These are phyloP conservation scores for Spisula subtruncata DNA, from an alignment of 2,888 invertebrate genomes.

Conservation along the genomic window DNA sequence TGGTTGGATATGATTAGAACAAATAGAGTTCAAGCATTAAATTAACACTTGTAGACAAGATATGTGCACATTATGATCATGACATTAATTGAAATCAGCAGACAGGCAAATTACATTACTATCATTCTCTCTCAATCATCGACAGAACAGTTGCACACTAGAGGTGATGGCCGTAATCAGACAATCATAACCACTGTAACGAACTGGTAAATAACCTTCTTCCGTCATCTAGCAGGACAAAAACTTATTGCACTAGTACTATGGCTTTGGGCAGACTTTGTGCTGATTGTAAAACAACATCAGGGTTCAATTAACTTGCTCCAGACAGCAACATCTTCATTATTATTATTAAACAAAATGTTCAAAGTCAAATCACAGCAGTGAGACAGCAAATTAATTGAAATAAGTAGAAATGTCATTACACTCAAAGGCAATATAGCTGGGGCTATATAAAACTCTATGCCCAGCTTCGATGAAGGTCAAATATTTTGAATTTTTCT, in stretches of 20 bases:
- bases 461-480: too few relatives aligned
- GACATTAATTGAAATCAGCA: background rate
- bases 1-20: background rate
- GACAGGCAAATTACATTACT: conserved; percentile 2
- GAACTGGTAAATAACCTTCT: too few relatives aligned
- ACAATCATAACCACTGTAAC: background rate
- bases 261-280: background rate
- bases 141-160: background rate
- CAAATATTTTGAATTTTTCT: too few relatives aligned
- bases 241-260: background rate
- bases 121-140: background rate
- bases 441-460: too few relatives aligned
- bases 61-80: background rate
- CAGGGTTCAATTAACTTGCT: too few relatives aligned
- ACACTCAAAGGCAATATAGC: too few relatives aligned
- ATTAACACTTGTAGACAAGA: conserved; percentile 9
- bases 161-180: background rate
- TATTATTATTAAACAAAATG: too few relatives aligned
- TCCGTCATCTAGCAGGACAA: background rate
- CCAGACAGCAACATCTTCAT: too few relatives aligned
- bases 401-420: too few relatives aligned
- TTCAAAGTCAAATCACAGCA: too few relatives aligned
- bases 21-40: background rate
- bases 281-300: background rate
- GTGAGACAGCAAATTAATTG: too few relatives aligned